Conservation (phyloP, 2,113 vertebrate genomes). For the Numenius arquata region DNA sequence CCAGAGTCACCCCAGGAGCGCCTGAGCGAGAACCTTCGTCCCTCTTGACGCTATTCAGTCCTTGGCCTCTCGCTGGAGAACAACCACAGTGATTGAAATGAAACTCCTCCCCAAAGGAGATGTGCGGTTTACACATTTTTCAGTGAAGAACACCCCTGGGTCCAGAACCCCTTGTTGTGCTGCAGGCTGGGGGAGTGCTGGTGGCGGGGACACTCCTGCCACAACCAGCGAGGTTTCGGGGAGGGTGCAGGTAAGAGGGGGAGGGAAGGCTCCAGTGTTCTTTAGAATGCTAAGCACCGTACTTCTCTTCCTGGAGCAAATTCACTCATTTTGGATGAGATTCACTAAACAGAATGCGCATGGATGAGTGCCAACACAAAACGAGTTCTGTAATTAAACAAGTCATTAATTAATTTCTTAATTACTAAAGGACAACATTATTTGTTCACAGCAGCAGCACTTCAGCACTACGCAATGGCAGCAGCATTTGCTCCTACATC, state of each 20-base stretch:
- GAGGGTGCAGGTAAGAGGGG: neutral
- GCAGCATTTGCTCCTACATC: neutral
- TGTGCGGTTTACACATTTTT: neutral
- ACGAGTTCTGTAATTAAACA: constrained; percentile 21
- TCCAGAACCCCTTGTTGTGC: neutral
- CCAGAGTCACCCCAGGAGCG: neutral
- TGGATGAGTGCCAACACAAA: constrained; percentile 9
- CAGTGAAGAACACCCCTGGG: neutral
- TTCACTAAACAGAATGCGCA: constrained; percentile 21
- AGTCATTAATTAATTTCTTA: constrained; percentile 42
- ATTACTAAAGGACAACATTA: constrained; percentile 9
- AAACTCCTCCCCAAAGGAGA: neutral
- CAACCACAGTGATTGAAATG: neutral
- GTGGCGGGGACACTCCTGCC: neutral
- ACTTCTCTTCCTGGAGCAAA: constrained; percentile 9
- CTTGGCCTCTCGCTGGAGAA: neutral
- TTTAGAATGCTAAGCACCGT: neutral
- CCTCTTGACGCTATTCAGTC: neutral
- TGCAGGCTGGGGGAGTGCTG: neutral
- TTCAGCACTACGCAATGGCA: neutral
- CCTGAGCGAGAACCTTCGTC: neutral
- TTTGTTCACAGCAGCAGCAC: constrained; percentile 11
- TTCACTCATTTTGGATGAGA: constrained; percentile 27
- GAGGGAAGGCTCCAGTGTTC: neutral
- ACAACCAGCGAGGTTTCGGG: neutral